These are phyloP conservation scores for Hirudinaria manillensis DNA, from an alignment of 2,888 invertebrate species.

Conservation along the genomic window DNA sequence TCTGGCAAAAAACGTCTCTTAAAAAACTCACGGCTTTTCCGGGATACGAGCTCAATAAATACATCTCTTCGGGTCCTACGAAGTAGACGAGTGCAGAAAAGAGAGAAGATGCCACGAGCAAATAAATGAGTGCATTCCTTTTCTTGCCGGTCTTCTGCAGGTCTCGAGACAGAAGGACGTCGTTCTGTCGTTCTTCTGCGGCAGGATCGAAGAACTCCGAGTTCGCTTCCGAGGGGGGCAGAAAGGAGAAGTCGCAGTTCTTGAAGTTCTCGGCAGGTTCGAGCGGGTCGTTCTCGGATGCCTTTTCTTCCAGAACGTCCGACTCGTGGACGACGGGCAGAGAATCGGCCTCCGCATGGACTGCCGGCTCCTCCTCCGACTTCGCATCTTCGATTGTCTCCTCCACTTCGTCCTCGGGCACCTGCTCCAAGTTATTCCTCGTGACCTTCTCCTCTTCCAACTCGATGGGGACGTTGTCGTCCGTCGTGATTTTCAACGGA, in stretches of 20 bases:
- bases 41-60: too few relatives aligned
- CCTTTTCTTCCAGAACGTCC: neutral
- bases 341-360: neutral
- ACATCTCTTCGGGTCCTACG: too few relatives aligned
- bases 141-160: too few relatives aligned
- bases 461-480: neutral
- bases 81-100: too few relatives aligned
- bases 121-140: too few relatives aligned
- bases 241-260: neutral
- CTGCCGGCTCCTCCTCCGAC: neutral
- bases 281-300: too few relatives aligned
- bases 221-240: neutral
- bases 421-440: conserved; percentile 2
- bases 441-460: neutral
- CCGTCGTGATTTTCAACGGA: too few relatives aligned
- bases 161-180: too few relatives aligned
- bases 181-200: neutral
- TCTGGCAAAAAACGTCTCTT: too few relatives aligned
- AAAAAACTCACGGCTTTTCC: too few relatives aligned
- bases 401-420: neutral
- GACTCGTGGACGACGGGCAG: neutral
- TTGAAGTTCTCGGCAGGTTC: neutral
- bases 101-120: too few relatives aligned
- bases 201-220: neutral
- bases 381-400: neutral